Evolutionary conservation across 2,888 invertebrate species (phyloP).

Genomic region (Acleris laterana): DNA sequence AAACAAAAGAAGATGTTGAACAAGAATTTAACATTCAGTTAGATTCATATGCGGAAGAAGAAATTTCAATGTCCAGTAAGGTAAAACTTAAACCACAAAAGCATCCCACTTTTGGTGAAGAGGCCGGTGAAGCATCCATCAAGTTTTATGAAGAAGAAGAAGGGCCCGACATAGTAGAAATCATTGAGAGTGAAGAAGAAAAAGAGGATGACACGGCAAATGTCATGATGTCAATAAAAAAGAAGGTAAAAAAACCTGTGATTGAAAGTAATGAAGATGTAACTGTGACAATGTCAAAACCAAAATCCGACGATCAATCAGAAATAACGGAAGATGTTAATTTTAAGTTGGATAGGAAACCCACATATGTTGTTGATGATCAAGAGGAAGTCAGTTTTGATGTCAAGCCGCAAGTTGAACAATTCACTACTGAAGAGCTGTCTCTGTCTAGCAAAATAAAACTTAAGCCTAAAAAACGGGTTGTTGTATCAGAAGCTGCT

Average conservation of each 20-base stretch:
- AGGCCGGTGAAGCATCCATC: constrained; percentile 90
- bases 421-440: constrained; percentile 88
- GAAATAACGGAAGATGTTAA: constrained; percentile 85
- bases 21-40: constrained; percentile 95
- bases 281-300: constrained; percentile 62
- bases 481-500: constrained; percentile 86
- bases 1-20: constrained; percentile 93
- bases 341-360: constrained; percentile 88
- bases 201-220: constrained; percentile 68
- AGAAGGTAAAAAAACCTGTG: constrained; percentile 65
- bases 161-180: constrained; percentile 75
- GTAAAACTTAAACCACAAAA: constrained; percentile 90
- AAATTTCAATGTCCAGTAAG: constrained; percentile 93
- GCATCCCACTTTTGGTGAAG: constrained; percentile 90
- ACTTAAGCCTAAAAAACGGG: constrained; percentile 86
- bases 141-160: constrained; percentile 82
- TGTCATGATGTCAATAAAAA: constrained; percentile 69
- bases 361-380: constrained; percentile 86
- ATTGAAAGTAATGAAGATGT: constrained; percentile 62
- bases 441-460: constrained; percentile 89
- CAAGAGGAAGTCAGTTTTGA: constrained; percentile 86
- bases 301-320: constrained; percentile 68
- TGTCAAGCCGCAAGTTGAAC: constrained; percentile 66
- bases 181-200: constrained; percentile 76
- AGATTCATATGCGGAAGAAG: constrained; percentile 94